A percentile compares a stretch with the other conserved stretches of the same genome.
These are phyloP conservation scores for Aphelinus atriplicis DNA, from an alignment of 1,140 invertebrate species.

Conservation along the genomic window DNA sequence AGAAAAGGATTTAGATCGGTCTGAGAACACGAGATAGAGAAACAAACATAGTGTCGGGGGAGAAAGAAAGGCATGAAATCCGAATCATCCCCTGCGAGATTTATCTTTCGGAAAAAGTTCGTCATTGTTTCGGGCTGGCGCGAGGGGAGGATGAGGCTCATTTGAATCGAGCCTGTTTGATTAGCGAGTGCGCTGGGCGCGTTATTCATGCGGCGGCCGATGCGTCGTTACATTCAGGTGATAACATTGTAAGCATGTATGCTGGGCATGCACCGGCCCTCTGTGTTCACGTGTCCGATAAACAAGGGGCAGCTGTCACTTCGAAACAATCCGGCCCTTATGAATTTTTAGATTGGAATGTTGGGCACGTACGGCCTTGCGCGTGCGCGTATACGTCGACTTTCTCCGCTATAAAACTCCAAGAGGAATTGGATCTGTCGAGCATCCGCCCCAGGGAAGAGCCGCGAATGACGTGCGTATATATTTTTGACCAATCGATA, in stretches of 20 bases:
- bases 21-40: background rate
- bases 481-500: no score
- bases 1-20: no score
- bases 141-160: background rate
- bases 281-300: no score
- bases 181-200: background rate
- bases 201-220: constrained; percentile 8
- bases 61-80: background rate
- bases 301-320: background rate
- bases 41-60: background rate
- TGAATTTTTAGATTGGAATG: no score
- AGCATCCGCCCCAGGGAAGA: no score
- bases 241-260: constrained; percentile 12
- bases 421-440: no score
- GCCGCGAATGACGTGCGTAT: no score
- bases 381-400: no score
- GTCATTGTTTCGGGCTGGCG: background rate
- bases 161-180: constrained; percentile 21
- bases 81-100: constrained; percentile 12
- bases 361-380: no score
- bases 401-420: no score
- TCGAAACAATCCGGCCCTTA: background rate
- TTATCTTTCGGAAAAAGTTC: constrained; percentile 22
- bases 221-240: background rate
- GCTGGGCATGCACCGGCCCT: background rate